These are phyloP conservation scores for Gallinago stenura DNA, from an alignment of 2,797 vertebrate genomes.

Conservation along the genomic window DNA sequence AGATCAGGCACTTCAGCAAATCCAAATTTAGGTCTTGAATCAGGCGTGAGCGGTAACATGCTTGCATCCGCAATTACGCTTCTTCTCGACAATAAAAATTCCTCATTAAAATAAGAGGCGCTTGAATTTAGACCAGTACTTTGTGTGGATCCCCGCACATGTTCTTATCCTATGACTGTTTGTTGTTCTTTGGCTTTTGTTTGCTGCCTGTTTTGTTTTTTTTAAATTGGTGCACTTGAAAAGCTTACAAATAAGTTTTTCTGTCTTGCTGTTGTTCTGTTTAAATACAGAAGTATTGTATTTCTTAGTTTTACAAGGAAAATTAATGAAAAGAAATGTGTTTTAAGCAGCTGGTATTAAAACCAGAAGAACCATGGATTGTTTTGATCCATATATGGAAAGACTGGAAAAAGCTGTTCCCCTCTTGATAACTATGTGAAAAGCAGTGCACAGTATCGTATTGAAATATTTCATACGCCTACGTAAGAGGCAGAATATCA, in stretches of 20 bases:
- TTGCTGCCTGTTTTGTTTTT: not conserved
- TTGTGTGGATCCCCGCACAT: not conserved
- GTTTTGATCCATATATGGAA: not conserved
- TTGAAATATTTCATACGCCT: not conserved
- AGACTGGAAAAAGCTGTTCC: not conserved
- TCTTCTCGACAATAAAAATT: not conserved
- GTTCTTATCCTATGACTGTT: not conserved
- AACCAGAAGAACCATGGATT: not conserved
- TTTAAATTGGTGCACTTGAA: not conserved
- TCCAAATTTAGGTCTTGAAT: not conserved
- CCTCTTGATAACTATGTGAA: not conserved
- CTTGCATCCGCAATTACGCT: not conserved
- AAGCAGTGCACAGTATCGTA: not conserved
- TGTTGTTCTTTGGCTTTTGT: not conserved
- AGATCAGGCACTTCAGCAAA: not conserved
- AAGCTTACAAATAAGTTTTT: not conserved
- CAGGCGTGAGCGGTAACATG: accelerated
- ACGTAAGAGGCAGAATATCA: not conserved
- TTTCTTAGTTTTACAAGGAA: not conserved
- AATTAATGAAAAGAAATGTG: not conserved
- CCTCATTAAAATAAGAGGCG: not conserved
- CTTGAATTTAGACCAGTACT: accelerated
- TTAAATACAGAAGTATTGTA: not conserved
- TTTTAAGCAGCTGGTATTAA: not conserved
- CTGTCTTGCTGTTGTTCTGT: not conserved